Conservation (phyloP, 2,113 vertebrate species). For the Cephalopholis sonnerati region DNA sequence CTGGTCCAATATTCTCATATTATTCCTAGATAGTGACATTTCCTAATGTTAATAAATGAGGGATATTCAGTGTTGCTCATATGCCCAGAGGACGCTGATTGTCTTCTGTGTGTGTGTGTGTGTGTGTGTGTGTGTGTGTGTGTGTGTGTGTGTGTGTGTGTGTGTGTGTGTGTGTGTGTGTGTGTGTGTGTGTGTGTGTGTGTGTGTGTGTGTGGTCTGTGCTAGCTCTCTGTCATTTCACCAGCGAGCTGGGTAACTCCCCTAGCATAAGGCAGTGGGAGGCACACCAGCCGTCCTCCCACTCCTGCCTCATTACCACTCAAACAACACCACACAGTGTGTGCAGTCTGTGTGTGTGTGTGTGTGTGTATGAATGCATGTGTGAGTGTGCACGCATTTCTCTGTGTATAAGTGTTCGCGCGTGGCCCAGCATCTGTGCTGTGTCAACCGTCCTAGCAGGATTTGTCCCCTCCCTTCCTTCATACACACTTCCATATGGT, state of each 20-base stretch:
- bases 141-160: slow-evolving; percentile 27
- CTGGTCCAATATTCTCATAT: slow-evolving; percentile 27
- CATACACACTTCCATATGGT: slow-evolving; percentile 67
- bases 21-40: slow-evolving; percentile 24
- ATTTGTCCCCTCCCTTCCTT: slow-evolving; percentile 22
- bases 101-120: slow-evolving; percentile 24
- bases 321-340: slow-evolving; percentile 49
- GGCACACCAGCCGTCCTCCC: slow-evolving; percentile 60
- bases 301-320: slow-evolving; percentile 72
- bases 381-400: neutral
- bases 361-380: neutral
- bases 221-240: slow-evolving; percentile 52
- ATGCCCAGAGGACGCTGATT: slow-evolving; percentile 32
- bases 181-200: slow-evolving; percentile 26
- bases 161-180: slow-evolving; percentile 7
- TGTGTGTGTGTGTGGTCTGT: slow-evolving; percentile 30
- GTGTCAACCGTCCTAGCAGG: slow-evolving; percentile 60
- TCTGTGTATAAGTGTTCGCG: slow-evolving; percentile 15
- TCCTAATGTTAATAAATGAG: slow-evolving; percentile 63
- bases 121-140: slow-evolving; percentile 26
- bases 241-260: slow-evolving; percentile 52
- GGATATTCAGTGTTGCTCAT: slow-evolving; percentile 32
- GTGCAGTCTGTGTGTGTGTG: neutral
- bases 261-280: slow-evolving; percentile 70
- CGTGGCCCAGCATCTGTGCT: slow-evolving; percentile 67